Evolutionary conservation across 2,797 vertebrate species (phyloP), one percentile per base, ranked within the genome.

Genomic region (Aeoliscus strigatus): DNA sequence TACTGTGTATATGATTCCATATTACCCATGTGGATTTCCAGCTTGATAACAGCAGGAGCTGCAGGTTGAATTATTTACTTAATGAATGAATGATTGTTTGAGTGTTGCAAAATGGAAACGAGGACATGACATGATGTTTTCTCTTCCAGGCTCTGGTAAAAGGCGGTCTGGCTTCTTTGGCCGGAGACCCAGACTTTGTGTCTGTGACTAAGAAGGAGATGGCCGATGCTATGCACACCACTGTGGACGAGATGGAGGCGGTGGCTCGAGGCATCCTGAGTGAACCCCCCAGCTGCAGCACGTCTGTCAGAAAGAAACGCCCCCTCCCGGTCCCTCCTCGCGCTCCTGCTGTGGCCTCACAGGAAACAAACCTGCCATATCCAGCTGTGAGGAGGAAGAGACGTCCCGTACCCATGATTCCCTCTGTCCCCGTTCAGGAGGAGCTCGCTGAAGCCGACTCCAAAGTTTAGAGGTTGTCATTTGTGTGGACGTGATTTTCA

Each of bases 181-280:
- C 90, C 2, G 60, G 4, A 1, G 89, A 95, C 39, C 75, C 82
- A 0, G 30, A 41, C 9, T 92, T 93, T 10, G 12, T 92, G 23
- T 73, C 74, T 1, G 69, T 77, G 28, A 78, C 91, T 0, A 88
- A 87, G 76, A 52, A 66, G 0, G 90, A 92, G 68, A 87, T 91
- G 87, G 86, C 81, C 0, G 88, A 90, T n/a, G 88, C 88, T 44
- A 87, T 90, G 71, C 85, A 65, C 33, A 64, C 90, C 50, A 82
- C 87, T 1, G 1, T 85, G 8, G 51, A 66, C 2, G 79, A 90
- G 23, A 80, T 92, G 64, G 94, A 94, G 52, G 78, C 70, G 1
- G 67, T 77, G 7, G 90, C 91, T 0, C 33, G 72, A 35, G 75
- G 76, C 45, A 77, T 93, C 34, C 70, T 93, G 3, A 85, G 79